Evolutionary conservation across 2,113 vertebrate genomes (phyloP).

Genomic region (Sinocyclocheilus grahami): DNA sequence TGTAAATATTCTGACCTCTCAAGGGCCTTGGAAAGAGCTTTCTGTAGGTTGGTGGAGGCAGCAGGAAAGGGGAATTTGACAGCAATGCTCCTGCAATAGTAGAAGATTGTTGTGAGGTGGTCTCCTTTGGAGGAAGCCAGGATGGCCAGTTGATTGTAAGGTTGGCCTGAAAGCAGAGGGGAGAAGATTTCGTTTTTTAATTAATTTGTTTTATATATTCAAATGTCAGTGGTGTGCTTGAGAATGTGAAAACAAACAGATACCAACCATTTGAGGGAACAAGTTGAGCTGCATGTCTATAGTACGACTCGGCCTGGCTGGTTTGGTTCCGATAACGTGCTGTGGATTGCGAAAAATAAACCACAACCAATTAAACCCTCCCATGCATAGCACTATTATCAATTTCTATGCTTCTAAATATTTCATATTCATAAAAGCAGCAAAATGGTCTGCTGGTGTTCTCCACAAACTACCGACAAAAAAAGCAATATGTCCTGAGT

Average conservation of each 20-base stretch:
- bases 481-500: not conserved
- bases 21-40: constrained; percentile 98
- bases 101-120: constrained; percentile 99
- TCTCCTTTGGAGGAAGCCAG: constrained; percentile 99
- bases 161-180: constrained; percentile 84
- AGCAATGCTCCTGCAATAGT: constrained; percentile 99
- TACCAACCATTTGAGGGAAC: constrained; percentile 93
- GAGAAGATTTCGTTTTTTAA: not conserved
- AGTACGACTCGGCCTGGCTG: constrained; percentile 99
- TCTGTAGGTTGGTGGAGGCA: constrained; percentile 98
- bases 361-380: not conserved
- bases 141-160: constrained; percentile 99
- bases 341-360: constrained; percentile 60
- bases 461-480: not conserved
- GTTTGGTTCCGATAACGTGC: constrained; percentile 99
- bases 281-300: constrained; percentile 97
- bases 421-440: not conserved
- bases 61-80: constrained; percentile 99
- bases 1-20: constrained; percentile 81
- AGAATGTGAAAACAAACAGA: not conserved
- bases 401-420: not conserved
- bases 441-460: not conserved
- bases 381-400: not conserved
- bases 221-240: not conserved
- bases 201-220: not conserved